Percentiles rank a stretch among this genome's conserved stretches.
Evolutionary conservation across 2,797 vertebrate genomes (phyloP).

Genomic region (Sebastes nivosus): DNA sequence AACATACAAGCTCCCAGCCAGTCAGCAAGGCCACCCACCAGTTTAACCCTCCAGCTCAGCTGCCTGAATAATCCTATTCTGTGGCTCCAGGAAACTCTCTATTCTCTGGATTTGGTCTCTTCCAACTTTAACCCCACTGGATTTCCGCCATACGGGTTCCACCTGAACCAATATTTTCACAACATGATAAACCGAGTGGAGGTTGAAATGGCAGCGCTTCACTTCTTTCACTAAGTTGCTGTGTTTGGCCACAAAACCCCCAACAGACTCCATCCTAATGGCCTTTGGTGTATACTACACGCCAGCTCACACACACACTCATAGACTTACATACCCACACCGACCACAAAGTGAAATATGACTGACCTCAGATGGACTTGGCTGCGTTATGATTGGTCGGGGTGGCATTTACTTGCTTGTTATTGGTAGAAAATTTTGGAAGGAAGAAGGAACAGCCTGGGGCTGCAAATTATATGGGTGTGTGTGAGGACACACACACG

Average conservation of each 20-base stretch:
- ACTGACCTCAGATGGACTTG: constrained; percentile 37
- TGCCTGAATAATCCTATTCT: constrained; percentile 55
- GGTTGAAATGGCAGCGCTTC: constrained; percentile 57
- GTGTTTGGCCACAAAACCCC: constrained; percentile 49
- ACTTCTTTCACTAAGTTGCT: constrained; percentile 48
- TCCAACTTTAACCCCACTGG: constrained; percentile 53
- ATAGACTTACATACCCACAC: constrained; percentile 14
- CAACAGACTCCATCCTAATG: constrained; percentile 44
- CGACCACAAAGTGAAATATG: constrained; percentile 52
- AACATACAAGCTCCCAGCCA: neutral
- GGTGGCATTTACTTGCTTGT: constrained; percentile 17
- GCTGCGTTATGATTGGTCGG: constrained; percentile 28
- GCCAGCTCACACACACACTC: neutral
- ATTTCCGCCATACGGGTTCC: constrained; percentile 56
- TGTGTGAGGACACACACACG: neutral
- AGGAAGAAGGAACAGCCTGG: constrained; percentile 19
- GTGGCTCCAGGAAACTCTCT: constrained; percentile 58
- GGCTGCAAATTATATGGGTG: neutral
- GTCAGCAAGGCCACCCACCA: constrained; percentile 42
- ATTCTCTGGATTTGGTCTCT: constrained; percentile 55
- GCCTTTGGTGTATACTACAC: constrained; percentile 25
- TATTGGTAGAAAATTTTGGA: constrained; percentile 39
- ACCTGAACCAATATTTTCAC: constrained; percentile 79
- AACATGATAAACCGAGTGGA: constrained; percentile 56
- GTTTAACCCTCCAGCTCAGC: constrained; percentile 28